Evolutionary conservation across 2,888 invertebrate species (phyloP), one percentile per base, ranked within the genome.

Genomic region (Eilema sororculum): DNA sequence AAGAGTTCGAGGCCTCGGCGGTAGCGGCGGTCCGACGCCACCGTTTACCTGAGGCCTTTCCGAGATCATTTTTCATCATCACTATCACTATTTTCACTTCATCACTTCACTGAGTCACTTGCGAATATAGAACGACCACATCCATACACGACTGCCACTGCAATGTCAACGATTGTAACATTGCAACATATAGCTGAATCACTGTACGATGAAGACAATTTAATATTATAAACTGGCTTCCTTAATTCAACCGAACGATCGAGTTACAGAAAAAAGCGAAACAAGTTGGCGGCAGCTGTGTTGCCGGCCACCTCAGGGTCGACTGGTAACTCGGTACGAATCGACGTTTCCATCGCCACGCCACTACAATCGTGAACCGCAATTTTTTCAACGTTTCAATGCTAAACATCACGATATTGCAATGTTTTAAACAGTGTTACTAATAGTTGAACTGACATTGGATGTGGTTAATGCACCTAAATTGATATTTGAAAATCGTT

Each of bases 21-120:
- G 90, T 71, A 89, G 89, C 65, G 95, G 90, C 63, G 87, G 88
- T n/a, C 93, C 85, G 88, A 91, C 85, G 87, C 95, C 88, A 89
- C 95, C 89, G 80, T 90, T 91, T 89, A 89, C 88, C 85, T 89
- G 89, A 82, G 90, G 90, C 87, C 93, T 94, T 85, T 95, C 93
- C 84, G 92, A 90, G 85, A 94, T 89, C 95, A 95, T 95, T 90
- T 91, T 94, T 89, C 93, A 92, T 90, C 91, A 91, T 91, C 86
- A 85, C 90, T 89, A 85, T 86, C 86, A 85, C 90, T 89, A 85
- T 86, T 86, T 85, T 86, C 87, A 88, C 90, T 89, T 85, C 79
- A 89, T 81, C 84, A 85, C 84, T 84, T 83, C 80, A 84, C 83
- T 81, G 73, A 80, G 78, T 75, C 77, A 78, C 77, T 70, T 76